Base-by-base conservation (phyloP, 2,113 vertebrate species). In the Ciconia maguari region DNA sequence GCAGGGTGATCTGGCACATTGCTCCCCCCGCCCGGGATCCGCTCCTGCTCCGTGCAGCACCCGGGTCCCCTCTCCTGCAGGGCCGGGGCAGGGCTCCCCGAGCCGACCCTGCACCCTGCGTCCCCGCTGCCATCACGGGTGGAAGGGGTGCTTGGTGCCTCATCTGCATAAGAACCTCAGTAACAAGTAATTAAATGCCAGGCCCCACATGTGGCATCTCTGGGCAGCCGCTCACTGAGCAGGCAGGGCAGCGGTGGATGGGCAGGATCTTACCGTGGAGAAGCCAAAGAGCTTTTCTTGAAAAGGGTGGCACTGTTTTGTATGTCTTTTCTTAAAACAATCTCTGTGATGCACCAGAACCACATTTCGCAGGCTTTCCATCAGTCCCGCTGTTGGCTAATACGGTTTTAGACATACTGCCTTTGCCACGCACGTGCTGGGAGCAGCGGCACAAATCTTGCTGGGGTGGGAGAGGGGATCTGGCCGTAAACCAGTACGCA, bases 381-480 rank as follows among this genome's bases (percentile, higher is more conserved):
- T 20, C 81, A 20, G 21, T 1, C 7, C 64, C n/a, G 13, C 6
- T 29, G 7, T 19, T 51, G n/a, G 15, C 4, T 51, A 14, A 26
- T 6, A 2, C 1, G 10, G 15, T 18, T 14, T 34, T 58, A 27
- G 42, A 4, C 0, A 10, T 10, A 24, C 24, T 2, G 16, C 2
- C 54, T 26, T 16, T 21, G 54, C 49, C n/a, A 11, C 8, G 1
- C 4, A 15, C 0, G 1, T 7, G 38, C 52, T 46, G 52, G 41
- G 30, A 21, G 65, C 8, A 57, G 7, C 0, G 4, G 54, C 32
- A 16, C 61, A 22, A 15, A 44, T 48, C 27, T 8, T 7, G 7
- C 0, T 9, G 41, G 58, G 68, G 13, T 13, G 2, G 69, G 21
- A 79, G n/a, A 17, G 5, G 11, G 15, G 16, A 16, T 20, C 64